Base-by-base conservation (phyloP, 2,797 vertebrate species). In the Aquila chrysaetos region DNA sequence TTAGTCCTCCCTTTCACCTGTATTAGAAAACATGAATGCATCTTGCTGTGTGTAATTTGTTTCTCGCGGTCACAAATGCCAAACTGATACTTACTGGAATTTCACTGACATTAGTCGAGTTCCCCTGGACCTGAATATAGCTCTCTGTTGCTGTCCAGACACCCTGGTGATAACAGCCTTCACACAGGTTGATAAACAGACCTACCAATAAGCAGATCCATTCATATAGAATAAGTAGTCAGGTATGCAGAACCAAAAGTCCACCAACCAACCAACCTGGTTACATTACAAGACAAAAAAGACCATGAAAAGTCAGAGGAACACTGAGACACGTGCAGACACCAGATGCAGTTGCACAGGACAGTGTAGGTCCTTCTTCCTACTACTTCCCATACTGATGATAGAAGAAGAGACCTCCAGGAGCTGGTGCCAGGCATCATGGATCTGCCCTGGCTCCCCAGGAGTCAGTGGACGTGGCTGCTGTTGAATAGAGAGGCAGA, bases 1-100 rank as follows among this genome's bases (percentile, higher is more conserved):
- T 77, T 91, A 79, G 30, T 67, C 67, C 54, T 96, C 56, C 18
- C 14, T 97, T 97, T 96, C 89, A 90, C 61, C 75, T 85, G 69
- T 72, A 70, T 54, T 85, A 92, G 85, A 96, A 95, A 80, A n/a
- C 5, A 27, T 16, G 14, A 35, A 37, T 30, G 17, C 20, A 54
- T 33, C 39, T 70, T 72, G 6, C 9, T 65, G 7, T 60, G 74
- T 80, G 53, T 89, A 89, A 78, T 59, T n/a, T 78, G 4, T 6
- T 72, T 68, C 43, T 35, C 64, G 23, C 9, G 16, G n/a, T 39
- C 43, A 56, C 37, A 65, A 48, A 77, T 51, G 13, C 15, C 48
- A 69, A 30, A 73, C 1, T 4, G 6, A 15, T 43, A 18, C 44
- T 72, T 65, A n/a, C 9, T 44, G 31, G 46, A 73, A 46, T 61